Percentiles rank a stretch among this genome's conserved stretches.
Evolutionary conservation across 1,140 invertebrate species (phyloP).

Genomic region (Whitmania pigra): DNA sequence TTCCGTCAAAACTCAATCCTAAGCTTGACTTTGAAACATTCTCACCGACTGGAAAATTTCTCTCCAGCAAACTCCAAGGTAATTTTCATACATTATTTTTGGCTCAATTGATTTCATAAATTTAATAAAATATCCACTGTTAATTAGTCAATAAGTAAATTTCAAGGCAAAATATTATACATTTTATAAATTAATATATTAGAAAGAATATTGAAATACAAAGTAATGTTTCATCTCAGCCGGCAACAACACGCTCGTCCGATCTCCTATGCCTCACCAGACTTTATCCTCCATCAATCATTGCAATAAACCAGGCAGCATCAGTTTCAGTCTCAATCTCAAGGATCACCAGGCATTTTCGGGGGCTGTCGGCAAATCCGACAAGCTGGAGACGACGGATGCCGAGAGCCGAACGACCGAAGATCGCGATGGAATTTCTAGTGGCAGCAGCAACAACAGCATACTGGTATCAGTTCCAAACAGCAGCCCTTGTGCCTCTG

Average conservation of each 20-base stretch:
- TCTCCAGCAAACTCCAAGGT: slow-evolving; percentile 34
- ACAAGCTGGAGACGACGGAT: neutral
- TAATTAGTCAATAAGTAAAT: too few relatives aligned
- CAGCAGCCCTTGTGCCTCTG: slow-evolving; percentile 1
- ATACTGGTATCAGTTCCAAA: neutral
- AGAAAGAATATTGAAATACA: too few relatives aligned
- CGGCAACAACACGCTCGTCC: neutral
- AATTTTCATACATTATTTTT: too few relatives aligned
- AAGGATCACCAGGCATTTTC: slow-evolving; percentile 1
- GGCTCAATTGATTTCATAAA: too few relatives aligned
- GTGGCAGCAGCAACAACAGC: neutral
- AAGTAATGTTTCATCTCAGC: too few relatives aligned
- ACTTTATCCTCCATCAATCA: neutral
- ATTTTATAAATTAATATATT: too few relatives aligned
- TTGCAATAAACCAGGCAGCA: slow-evolving; percentile 1
- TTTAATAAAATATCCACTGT: too few relatives aligned
- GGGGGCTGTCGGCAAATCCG: neutral
- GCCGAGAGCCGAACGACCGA: neutral
- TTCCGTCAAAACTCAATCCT: slow-evolving; percentile 44
- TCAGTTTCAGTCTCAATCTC: slow-evolving; percentile 6
- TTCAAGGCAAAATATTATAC: too few relatives aligned
- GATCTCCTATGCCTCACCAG: slow-evolving; percentile 21
- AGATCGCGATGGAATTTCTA: neutral
- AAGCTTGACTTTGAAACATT: slow-evolving; percentile 42
- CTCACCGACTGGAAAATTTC: slow-evolving; percentile 50